Conservation (phyloP, 2,888 invertebrate genomes). For the Machimus atricapillus region DNA sequence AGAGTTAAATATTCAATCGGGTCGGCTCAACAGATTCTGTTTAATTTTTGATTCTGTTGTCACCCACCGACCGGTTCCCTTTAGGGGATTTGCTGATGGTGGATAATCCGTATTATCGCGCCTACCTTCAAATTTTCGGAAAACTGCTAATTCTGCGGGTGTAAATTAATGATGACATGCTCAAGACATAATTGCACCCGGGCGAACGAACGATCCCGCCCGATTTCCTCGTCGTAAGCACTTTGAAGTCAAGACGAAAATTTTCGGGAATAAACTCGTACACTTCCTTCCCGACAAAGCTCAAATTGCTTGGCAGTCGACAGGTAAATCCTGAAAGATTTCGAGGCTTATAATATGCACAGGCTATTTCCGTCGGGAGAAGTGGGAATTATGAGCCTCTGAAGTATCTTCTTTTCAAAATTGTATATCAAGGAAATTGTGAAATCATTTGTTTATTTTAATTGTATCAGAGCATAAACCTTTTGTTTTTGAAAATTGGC, state of each 20-base stretch:
- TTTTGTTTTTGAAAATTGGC: background rate
- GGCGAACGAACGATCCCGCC: background rate
- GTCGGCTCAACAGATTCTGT: background rate
- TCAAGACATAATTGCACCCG: background rate
- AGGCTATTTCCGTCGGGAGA: background rate
- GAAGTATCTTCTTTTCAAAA: background rate
- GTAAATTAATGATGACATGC: background rate
- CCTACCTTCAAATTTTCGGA: background rate
- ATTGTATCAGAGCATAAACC: background rate
- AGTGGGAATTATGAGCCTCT: background rate
- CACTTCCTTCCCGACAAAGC: background rate
- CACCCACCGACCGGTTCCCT: background rate
- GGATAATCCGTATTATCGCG: background rate
- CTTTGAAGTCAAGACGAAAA: background rate
- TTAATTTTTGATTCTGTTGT: constrained; percentile 10
- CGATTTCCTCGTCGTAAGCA: background rate
- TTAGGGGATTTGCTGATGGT: background rate
- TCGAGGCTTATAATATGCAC: background rate
- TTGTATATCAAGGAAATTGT: background rate
- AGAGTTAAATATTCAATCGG: constrained; percentile 10
- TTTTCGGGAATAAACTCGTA: background rate
- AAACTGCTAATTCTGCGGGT: background rate
- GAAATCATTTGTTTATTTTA: background rate
- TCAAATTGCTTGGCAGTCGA: background rate
- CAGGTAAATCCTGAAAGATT: background rate